Base-by-base conservation (phyloP, 35 echinoderm and acorn worm genomes). In the Antedon bifida region DNA sequence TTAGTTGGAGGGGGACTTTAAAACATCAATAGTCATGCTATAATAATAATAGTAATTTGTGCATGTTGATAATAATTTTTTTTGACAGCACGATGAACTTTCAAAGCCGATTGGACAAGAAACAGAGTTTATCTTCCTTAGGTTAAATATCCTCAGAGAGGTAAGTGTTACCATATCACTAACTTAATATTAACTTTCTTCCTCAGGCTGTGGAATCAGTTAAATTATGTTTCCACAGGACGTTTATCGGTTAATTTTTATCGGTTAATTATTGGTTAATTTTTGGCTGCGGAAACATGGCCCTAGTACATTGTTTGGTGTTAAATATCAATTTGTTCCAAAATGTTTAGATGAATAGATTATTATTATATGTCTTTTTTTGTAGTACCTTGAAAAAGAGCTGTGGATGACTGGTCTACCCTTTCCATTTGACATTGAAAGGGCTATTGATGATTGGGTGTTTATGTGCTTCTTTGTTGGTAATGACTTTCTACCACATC, bases 381-480 rank as follows among this genome's bases (percentile, higher is more conserved):
- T n/a, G n/a, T 38, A 94, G 89, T 91, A 96, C 31, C 64, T 96
- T 45, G 93, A 96, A 34, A 88, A 83, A 64, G 93, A 96, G 36
- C 83, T 96, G 26, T 88, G 83, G 82, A 88, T 91, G 86, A 90
- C 89, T 74, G 89, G 89, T 16, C 75, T 96, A 26, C 93, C 93
- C 5, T 96, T 96, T 75, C 81, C 89, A 44, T 96, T 96, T 91
- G 93, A 96, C 36, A 44, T 96, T 42, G 93, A 96, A 90, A 92
- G 93, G 56, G 93, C 93, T 14, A 86, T 96, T 29, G 93, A 96
- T 85, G 93, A 96, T 78, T 96, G 93, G 93, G 90, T 96, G 1
- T 92, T 96, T 46, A 96, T 96, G 93, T 96, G 93, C 82, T 96
- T 96, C 87, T 96, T 96, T 85, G 93, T 96, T 12, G 93, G 93